phyloP scores from a whole-genome alignment of 1,140 invertebrate genomes.

The Subanguina moxae region DNA sequence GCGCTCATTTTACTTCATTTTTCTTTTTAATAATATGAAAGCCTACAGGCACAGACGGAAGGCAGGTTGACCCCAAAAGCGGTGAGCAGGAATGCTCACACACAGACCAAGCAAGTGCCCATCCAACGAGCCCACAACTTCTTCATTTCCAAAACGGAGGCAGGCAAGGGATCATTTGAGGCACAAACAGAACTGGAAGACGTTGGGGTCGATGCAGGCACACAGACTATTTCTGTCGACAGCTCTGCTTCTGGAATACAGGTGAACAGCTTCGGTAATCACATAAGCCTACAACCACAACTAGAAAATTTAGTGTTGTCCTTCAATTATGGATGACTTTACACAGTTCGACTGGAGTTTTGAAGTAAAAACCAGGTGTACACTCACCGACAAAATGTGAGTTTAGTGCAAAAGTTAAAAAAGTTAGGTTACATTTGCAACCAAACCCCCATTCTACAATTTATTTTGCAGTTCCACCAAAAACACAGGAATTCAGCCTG shows the following conservation, averaged over 20 bases:
- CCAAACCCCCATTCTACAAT: not conserved
- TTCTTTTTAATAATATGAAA: no score
- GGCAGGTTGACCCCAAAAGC: slow-evolving; percentile 11
- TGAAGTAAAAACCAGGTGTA: not conserved
- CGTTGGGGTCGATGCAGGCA: slow-evolving; percentile 3
- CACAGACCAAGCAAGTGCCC: slow-evolving; percentile 23
- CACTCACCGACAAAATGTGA: slow-evolving; percentile 5
- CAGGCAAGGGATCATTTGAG: slow-evolving; percentile 19
- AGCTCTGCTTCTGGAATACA: slow-evolving; percentile 30
- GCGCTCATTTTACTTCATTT: slow-evolving; percentile 14
- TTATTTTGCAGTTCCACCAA: slow-evolving; percentile 17
- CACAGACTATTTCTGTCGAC: slow-evolving; percentile 3
- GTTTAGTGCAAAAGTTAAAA: slow-evolving; percentile 8
- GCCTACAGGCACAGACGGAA: slow-evolving; percentile 23
- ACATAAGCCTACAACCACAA: no score
- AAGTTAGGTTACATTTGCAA: not conserved
- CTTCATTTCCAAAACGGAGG: slow-evolving; percentile 18
- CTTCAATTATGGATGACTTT: not conserved
- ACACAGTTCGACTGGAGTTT: slow-evolving; percentile 17
- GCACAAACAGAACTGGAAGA: slow-evolving; percentile 27
- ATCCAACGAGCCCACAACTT: slow-evolving; percentile 25
- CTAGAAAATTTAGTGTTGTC: slow-evolving; percentile 17
- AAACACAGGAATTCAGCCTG: slow-evolving; percentile 45
- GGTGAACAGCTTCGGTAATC: not conserved
- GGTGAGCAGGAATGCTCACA: slow-evolving; percentile 16